Conservation (phyloP, 2,113 vertebrate genomes). For the Percina caprodes region DNA sequence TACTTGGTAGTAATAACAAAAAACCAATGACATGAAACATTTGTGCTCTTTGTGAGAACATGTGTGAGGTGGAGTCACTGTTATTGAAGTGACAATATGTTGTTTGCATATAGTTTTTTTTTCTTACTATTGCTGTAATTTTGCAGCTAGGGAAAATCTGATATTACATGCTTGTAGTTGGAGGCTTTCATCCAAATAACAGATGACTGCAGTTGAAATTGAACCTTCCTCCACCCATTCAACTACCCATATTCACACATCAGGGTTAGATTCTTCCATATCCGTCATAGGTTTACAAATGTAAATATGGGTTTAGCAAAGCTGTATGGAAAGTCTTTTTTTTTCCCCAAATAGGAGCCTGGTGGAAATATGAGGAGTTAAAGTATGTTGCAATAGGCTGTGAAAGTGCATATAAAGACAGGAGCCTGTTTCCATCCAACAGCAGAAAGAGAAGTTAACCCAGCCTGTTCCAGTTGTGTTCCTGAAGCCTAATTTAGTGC, state of each 20-base stretch:
- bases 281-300: background rate
- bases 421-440: constrained; percentile 8
- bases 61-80: background rate
- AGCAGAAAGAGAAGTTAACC: background rate
- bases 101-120: background rate
- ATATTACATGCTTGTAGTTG: background rate
- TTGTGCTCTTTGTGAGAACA: background rate
- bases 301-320: constrained; percentile 27
- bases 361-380: constrained; percentile 8
- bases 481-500: background rate
- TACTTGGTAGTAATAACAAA: no score
- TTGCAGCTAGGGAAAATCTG: background rate
- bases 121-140: background rate
- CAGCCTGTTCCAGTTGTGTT: background rate
- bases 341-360: background rate
- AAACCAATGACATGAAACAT: background rate
- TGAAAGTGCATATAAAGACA: constrained; percentile 6
- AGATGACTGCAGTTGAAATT: background rate
- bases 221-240: background rate
- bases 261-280: background rate
- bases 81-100: background rate
- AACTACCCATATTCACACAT: background rate
- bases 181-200: constrained; percentile 1
- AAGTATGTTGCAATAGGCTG: constrained; percentile 12
- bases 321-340: background rate